Base-by-base conservation (phyloP, 2,797 vertebrate genomes). In the Anomalospiza imberbis region DNA sequence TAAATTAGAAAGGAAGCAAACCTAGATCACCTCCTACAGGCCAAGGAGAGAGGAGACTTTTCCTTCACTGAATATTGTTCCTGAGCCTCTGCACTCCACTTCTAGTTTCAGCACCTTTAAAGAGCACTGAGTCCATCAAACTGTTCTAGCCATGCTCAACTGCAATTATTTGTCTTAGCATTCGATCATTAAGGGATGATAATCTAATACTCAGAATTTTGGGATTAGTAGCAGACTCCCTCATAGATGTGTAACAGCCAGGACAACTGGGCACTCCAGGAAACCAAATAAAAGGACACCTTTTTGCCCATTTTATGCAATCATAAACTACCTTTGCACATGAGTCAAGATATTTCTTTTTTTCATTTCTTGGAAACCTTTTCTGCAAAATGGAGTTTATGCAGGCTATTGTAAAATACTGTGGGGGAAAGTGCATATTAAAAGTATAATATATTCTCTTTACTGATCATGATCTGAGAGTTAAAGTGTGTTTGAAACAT, bases 381-480 rank as follows among this genome's bases (percentile, higher is more conserved):
- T 84, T 78, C 66, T 73, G 28, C 38, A 86, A 88, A 91, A 90
- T 16, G 22, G 48, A 62, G 73, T 61, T 90, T 73, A 54, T 63
- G 44, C n/a, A 92, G 75, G 38, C 51, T 47, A 51, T 47, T 67
- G 71, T 88, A 88, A 96, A 94, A 86, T n/a, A 71, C 42, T 57
- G 84, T 20, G 32, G 53, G 66, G 26, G 58, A 85, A 93, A 88
- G 40, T 57, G 61, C 45, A 31, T 42, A 66, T 76, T 89, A 84
- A 31, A 93, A 90, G 53, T 53, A 66, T 73, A 91, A 92, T 91
- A 88, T 50, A 92, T 89, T 94, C 92, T 81, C 85, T 81, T 93
- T 50, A 91, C 85, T 90, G 74, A 95, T 93, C 91, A 76, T 29
- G 80, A 94, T 95, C 85, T 88, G 94, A 96, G 85, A 90, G 73